Evolutionary conservation across 2,888 invertebrate genomes (phyloP).

Genomic region (Orthosia gracilis): DNA sequence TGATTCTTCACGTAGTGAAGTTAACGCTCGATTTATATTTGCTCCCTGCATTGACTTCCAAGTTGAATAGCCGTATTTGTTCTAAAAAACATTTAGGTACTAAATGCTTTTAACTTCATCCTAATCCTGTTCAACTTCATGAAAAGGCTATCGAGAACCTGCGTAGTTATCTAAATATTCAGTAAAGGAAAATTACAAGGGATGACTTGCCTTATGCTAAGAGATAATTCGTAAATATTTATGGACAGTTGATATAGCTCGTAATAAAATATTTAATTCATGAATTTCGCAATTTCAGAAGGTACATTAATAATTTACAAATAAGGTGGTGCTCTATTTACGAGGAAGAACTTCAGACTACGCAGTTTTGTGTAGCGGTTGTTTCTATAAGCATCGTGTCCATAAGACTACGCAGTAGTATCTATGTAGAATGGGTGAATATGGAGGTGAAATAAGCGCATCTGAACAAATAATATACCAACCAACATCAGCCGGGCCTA

Average conservation of each 20-base stretch:
- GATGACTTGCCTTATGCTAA: conserved; percentile 6
- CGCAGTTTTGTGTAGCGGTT: not conserved
- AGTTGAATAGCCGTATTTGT: not conserved
- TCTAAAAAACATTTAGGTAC: not conserved
- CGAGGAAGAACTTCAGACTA: not conserved
- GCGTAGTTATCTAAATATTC: not conserved
- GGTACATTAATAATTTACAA: conserved; percentile 41
- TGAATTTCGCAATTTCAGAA: conserved; percentile 33
- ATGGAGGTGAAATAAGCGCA: not conserved
- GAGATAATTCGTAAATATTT: conserved; percentile 32
- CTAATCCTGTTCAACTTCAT: not conserved
- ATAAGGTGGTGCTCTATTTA: conserved; percentile 5
- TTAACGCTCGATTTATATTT: conserved; percentile 5
- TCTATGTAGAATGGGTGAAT: not conserved
- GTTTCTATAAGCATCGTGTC: not conserved
- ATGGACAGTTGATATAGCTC: conserved; percentile 22
- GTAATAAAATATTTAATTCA: conserved; percentile 45
- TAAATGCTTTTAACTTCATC: not conserved
- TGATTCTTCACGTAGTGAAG: not conserved
- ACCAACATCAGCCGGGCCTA: too few species aligned
- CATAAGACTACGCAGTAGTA: not conserved
- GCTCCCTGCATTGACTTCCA: not conserved
- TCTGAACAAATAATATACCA: too few species aligned
- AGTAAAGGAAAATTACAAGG: conserved; percentile 2
- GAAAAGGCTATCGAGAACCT: not conserved